Percentiles rank a stretch among this genome's conserved stretches.
These are phyloP conservation scores for Acrossocheilus fasciatus DNA, from an alignment of 2,797 vertebrate genomes.

Conservation along the genomic window DNA sequence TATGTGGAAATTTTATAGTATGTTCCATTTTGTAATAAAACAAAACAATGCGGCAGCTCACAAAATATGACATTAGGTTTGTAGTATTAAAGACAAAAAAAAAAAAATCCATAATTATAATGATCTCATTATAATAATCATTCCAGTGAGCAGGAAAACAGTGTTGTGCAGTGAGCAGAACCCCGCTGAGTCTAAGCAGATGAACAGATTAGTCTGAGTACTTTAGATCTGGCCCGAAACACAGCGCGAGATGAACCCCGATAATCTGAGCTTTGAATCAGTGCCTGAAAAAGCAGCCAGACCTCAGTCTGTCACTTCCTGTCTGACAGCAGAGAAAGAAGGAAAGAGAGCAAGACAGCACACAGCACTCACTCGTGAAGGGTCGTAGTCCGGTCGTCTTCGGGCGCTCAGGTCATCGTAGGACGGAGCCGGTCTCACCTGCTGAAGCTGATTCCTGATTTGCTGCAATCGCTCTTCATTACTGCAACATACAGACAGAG, in stretches of 20 bases:
- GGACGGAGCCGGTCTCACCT: slow-evolving; percentile 68
- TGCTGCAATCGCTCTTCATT: slow-evolving; percentile 83
- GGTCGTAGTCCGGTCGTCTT: slow-evolving; percentile 75
- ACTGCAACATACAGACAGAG: slow-evolving; percentile 63
- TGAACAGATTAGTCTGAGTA: slow-evolving; percentile 49
- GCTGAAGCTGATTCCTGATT: slow-evolving; percentile 73
- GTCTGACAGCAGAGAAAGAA: neutral
- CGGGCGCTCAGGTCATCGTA: slow-evolving; percentile 75
- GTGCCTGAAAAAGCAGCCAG: slow-evolving; percentile 17
- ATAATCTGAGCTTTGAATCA: slow-evolving; percentile 54
- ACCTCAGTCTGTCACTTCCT: neutral
- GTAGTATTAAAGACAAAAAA: neutral
- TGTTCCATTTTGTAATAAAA: neutral
- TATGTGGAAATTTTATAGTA: neutral
- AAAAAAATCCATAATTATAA: neutral
- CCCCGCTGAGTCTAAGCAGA: slow-evolving; percentile 34
- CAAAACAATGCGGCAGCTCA: neutral
- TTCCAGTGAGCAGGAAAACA: neutral
- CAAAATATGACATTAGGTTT: neutral
- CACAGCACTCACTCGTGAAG: slow-evolving; percentile 78
- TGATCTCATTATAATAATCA: slow-evolving; percentile 4
- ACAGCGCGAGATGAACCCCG: slow-evolving; percentile 23
- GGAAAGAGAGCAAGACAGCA: neutral
- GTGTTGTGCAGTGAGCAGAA: neutral
- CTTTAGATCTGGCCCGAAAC: slow-evolving; percentile 40